phyloP scores from a whole-genome alignment of 2,888 invertebrate genomes.

The Melanostoma scalare region DNA sequence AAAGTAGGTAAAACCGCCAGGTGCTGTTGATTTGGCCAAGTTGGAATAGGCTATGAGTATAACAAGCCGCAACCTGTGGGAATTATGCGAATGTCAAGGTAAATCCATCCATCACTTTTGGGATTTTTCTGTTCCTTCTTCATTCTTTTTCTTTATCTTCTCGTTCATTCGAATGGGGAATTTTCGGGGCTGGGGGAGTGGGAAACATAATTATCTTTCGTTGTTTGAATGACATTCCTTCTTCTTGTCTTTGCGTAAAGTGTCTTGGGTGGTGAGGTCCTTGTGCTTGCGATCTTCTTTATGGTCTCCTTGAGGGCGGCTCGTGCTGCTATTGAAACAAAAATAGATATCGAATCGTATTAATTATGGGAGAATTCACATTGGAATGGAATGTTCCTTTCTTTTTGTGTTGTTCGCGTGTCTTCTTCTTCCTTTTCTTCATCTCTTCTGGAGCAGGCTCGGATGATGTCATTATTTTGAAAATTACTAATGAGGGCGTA shows the following conservation, averaged over 20 bases:
- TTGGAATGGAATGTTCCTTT: slow-evolving; percentile 11
- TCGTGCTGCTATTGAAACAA: neutral
- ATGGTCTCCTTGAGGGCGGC: neutral
- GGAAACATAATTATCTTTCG: too few species aligned
- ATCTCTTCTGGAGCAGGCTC: neutral
- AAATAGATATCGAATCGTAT: slow-evolving; percentile 10
- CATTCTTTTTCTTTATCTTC: too few species aligned
- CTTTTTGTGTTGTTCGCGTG: neutral
- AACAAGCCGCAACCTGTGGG: neutral
- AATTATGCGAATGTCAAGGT: neutral
- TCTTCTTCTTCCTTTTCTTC: neutral
- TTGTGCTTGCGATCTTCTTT: neutral
- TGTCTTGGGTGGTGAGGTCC: neutral
- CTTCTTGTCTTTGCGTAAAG: neutral
- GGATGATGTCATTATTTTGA: slow-evolving; percentile 22
- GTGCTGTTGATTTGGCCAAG: neutral
- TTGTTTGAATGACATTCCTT: too few species aligned
- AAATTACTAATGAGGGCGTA: neutral
- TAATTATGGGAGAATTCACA: slow-evolving; percentile 19
- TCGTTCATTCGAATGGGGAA: too few species aligned
- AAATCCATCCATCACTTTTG: neutral
- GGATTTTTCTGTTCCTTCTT: too few species aligned
- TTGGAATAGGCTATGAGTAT: neutral
- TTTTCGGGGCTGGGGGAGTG: too few species aligned
- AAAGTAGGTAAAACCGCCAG: neutral